Conservation (phyloP, 2,888 invertebrate species). For the Congeria kusceri region DNA sequence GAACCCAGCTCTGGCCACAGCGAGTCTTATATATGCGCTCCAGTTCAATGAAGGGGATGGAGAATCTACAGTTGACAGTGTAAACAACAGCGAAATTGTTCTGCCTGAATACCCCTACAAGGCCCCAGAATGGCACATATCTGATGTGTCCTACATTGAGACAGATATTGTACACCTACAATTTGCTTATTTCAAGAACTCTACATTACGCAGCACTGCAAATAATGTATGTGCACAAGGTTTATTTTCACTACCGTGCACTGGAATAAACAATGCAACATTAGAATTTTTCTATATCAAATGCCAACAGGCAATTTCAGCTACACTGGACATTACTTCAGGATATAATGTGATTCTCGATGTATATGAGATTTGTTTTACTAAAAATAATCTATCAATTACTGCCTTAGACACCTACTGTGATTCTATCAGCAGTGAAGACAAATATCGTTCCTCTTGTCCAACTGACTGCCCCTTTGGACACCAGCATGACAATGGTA, state of each 20-base stretch:
- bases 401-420: conserved; percentile 38
- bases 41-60: conserved; percentile 75
- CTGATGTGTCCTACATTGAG: conserved; percentile 62
- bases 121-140: conserved; percentile 70
- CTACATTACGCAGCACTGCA: conserved; percentile 35
- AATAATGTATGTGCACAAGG: conserved; percentile 44
- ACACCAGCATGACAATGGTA: conserved; percentile 30
- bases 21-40: conserved; percentile 59
- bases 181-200: conserved; percentile 53
- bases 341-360: conserved; percentile 61
- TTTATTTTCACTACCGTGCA: conserved; percentile 22
- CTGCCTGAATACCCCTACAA: conserved; percentile 72
- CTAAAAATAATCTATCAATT: conserved; percentile 28
- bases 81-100: conserved; percentile 29
- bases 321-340: conserved; percentile 19
- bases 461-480: conserved; percentile 66
- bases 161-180: conserved; percentile 36
- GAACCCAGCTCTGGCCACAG: conserved; percentile 61
- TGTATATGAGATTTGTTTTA: conserved; percentile 56
- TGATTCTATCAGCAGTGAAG: conserved; percentile 12
- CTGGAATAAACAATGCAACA: conserved; percentile 32
- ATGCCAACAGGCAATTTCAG: conserved; percentile 35
- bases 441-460: conserved; percentile 60
- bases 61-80: conserved; percentile 42
- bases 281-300: conserved; percentile 40